These are phyloP conservation scores for Drosophila aff. DNA, from an alignment of 1,140 invertebrate genomes.

Conservation along the genomic window DNA sequence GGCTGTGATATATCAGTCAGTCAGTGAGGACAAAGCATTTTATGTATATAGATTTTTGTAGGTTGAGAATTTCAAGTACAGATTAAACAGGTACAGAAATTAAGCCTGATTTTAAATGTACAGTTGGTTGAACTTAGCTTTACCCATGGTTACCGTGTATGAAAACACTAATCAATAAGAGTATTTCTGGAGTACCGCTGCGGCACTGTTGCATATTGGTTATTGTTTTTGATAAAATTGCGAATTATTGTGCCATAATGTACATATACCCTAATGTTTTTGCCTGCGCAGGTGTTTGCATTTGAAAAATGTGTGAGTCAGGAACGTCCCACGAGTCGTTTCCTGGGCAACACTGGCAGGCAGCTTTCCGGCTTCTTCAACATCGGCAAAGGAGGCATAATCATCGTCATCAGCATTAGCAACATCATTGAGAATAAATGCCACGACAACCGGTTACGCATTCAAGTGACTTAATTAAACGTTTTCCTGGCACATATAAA, in stretches of 20 bases:
- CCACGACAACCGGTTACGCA: conserved; percentile 71
- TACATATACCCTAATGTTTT: neutral
- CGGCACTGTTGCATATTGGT: neutral
- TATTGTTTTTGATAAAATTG: neutral
- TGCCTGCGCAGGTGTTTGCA: neutral
- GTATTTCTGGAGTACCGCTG: neutral
- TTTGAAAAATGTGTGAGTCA: neutral
- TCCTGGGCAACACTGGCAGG: conserved; percentile 10
- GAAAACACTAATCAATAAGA: neutral
- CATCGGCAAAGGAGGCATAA: conserved; percentile 18
- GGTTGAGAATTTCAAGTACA: too few species aligned
- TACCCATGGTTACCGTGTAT: too few species aligned
- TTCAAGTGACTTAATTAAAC: conserved; percentile 78
- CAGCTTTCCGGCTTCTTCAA: conserved; percentile 35
- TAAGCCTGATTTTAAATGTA: neutral
- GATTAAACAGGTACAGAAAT: too few species aligned
- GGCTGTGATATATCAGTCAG: too few species aligned
- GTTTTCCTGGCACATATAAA: conserved; percentile 71
- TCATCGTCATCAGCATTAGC: conserved; percentile 65
- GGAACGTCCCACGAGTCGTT: neutral
- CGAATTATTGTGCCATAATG: neutral
- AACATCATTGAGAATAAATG: conserved; percentile 76
- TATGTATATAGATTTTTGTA: too few species aligned
- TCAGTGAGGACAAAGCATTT: too few species aligned
- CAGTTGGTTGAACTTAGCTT: too few species aligned